These are phyloP conservation scores for Catonia carolina DNA, from an alignment of 2,888 invertebrate species.

Conservation along the genomic window DNA sequence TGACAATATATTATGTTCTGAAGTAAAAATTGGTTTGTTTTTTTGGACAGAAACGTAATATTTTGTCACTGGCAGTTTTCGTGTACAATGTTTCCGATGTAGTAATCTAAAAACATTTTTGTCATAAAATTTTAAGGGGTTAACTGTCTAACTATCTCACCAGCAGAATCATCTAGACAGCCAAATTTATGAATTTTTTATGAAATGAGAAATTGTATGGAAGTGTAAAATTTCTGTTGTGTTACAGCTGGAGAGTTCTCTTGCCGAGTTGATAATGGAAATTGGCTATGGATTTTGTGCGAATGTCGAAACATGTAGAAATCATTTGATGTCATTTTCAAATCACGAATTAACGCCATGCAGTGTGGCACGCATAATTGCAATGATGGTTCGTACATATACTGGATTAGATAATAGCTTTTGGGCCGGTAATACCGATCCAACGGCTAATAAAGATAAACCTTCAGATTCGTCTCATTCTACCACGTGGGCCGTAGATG, in stretches of 20 bases:
- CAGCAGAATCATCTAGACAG: no score
- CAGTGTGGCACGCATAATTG: constrained; percentile 76
- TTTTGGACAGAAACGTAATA: no score
- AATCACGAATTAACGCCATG: constrained; percentile 66
- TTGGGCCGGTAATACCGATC: constrained; percentile 20
- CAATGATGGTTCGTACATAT: constrained; percentile 81
- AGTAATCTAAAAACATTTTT: no score
- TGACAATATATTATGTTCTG: no score
- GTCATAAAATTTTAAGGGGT: no score
- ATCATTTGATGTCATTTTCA: constrained; percentile 66
- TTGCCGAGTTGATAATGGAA: constrained; percentile 86
- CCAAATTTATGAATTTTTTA: no score
- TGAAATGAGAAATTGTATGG: no score
- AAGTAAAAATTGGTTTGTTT: no score
- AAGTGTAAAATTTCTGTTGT: no score
- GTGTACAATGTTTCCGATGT: no score
- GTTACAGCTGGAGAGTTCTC: constrained; percentile 57
- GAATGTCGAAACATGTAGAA: constrained; percentile 80
- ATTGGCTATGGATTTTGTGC: constrained; percentile 85
- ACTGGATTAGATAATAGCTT: constrained; percentile 54
- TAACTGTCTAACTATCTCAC: no score
- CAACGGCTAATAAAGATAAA: constrained; percentile 31
- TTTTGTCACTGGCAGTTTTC: no score
- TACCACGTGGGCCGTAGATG: constrained; percentile 78
- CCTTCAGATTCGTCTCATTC: constrained; percentile 28